Base-by-base conservation (phyloP, 2,113 vertebrate genomes). In the Oplegnathus fasciatus region DNA sequence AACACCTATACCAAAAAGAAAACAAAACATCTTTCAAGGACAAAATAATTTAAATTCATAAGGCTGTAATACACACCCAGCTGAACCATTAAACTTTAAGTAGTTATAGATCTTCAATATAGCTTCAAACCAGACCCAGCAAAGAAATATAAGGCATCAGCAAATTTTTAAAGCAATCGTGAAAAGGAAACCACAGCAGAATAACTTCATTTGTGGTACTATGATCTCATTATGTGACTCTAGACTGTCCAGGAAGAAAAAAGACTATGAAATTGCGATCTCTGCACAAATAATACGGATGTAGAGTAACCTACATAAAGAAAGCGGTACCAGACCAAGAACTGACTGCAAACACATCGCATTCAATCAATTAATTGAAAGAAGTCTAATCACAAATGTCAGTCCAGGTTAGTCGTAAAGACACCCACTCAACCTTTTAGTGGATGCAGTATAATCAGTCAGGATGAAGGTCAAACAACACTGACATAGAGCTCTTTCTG, bases 391-490 rank as follows among this genome's bases (percentile, higher is more conserved):
- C 70, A 86, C 30, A 67, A 82, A 84, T 83, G 80, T 80, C 88
- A 86, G 67, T 82, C n/a, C 48, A 50, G 15, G 52, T 89, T 80
- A 74, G 67, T 67, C 24, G 61, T 70, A 30, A 66, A 62, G 58
- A 74, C 30, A 54, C 74, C 61, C 77, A 65, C 84, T 85, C 78
- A 77, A 82, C 86, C 87, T 91, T 89, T 88, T 61, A 70, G 30
- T 68, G 62, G 75, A 77, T 24, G 80, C 72, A 40, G 79, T 30
- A 10, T 75, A 86, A 91, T 90, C 83, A 90, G 74, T 94, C 88
- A 82, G 68, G 44, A 82, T 78, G 83, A 91, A 92, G 87, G 91
- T 89, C 87, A 90, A 78, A 75, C 70, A 54, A 79, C 85, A 69
- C 71, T 34, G 80, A 86, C 87, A 81, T 4, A 13, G 61, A 80